Evolutionary conservation across 2,888 invertebrate genomes (phyloP).

Genomic region (Hyppa rectilinea): DNA sequence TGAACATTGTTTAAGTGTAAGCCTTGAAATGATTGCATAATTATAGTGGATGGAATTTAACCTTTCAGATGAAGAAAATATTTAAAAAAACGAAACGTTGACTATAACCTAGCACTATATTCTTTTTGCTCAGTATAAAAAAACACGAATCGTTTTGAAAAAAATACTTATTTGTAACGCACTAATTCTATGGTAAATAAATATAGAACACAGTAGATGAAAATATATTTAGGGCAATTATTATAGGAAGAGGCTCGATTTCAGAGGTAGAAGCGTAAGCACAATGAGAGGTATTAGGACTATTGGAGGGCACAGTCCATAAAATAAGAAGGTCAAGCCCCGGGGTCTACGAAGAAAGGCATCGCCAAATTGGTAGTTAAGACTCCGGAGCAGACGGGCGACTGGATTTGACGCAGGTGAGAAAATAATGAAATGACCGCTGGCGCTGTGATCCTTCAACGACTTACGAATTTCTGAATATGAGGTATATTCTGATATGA

Average conservation of each 20-base stretch:
- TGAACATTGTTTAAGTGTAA: neutral
- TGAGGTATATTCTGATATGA: neutral
- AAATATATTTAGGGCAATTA: conserved; percentile 51
- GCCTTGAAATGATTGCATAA: neutral
- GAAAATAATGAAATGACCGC: conserved; percentile 47
- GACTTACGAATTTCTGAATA: conserved; percentile 18
- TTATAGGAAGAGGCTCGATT: conserved; percentile 48
- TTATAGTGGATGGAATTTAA: neutral
- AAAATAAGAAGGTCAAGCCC: conserved; percentile 77
- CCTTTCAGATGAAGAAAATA: neutral
- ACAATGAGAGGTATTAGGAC: conserved; percentile 74
- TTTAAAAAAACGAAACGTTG: no score
- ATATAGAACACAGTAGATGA: conserved; percentile 16
- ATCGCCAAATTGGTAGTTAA: conserved; percentile 54
- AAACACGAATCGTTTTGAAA: no score
- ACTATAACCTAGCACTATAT: neutral
- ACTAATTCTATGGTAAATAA: neutral
- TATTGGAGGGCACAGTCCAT: conserved; percentile 73
- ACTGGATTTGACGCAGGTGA: conserved; percentile 56
- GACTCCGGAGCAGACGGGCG: conserved; percentile 57
- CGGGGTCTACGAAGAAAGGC: conserved; percentile 68
- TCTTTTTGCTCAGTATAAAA: neutral
- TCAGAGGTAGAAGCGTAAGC: conserved; percentile 61
- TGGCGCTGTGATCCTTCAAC: conserved; percentile 42
- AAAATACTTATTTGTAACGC: neutral